Conservation (phyloP, 2,888 invertebrate genomes). For the Byasa hedistus region DNA sequence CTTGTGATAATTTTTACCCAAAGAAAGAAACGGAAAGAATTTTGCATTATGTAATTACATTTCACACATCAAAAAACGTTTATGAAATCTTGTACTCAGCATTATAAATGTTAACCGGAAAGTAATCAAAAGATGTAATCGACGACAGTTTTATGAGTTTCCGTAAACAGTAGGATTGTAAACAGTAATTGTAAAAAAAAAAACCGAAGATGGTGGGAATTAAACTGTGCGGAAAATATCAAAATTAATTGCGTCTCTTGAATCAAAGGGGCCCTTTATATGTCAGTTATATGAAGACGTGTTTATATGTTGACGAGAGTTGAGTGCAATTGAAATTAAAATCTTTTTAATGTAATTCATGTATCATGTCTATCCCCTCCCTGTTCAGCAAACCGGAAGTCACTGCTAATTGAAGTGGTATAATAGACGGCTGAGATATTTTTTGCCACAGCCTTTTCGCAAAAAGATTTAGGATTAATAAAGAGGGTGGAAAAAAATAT, state of each 20-base stretch:
- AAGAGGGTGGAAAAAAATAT: neutral
- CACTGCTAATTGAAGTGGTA: slow-evolving; percentile 17
- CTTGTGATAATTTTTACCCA: too few species aligned
- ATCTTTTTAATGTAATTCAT: slow-evolving; percentile 10
- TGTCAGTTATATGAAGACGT: neutral
- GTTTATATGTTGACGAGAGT: neutral
- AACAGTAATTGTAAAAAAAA: neutral
- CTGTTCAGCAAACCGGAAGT: slow-evolving; percentile 12
- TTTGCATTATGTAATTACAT: neutral
- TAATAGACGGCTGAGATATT: slow-evolving; percentile 10
- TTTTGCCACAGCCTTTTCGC: neutral
- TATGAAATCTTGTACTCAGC: neutral
- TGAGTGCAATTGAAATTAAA: slow-evolving; percentile 5
- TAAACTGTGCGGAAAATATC: neutral
- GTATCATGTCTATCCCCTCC: slow-evolving; percentile 15
- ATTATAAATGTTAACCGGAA: neutral
- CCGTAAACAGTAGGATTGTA: neutral
- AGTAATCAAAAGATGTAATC: neutral
- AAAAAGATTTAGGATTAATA: slow-evolving; percentile 3
- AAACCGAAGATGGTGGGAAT: neutral
- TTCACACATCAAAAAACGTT: neutral
- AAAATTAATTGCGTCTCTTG: neutral
- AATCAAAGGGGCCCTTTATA: neutral
- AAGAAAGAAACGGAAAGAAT: neutral
- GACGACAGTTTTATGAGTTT: neutral